A percentile compares a stretch with the other conserved stretches of the same genome.
phyloP scores from a whole-genome alignment of 1,140 invertebrate species.

The Lutraria rhynchaena region DNA sequence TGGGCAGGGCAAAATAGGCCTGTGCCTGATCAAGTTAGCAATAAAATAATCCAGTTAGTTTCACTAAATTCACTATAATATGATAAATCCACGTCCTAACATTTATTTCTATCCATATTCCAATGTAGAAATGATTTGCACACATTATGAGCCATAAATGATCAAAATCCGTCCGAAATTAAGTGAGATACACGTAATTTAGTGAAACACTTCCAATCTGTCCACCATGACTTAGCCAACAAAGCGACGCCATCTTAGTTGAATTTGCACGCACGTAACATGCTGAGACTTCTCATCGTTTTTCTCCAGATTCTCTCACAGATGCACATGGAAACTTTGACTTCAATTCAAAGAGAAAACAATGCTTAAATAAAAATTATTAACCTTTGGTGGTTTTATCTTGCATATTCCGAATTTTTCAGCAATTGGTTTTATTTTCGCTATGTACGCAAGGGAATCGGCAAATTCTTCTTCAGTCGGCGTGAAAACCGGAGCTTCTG shows the following conservation, averaged over 20 bases:
- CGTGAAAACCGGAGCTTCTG: constrained; percentile 93
- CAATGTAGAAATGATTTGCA: constrained; percentile 26
- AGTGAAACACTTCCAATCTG: constrained; percentile 42
- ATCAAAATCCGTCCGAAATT: constrained; percentile 31
- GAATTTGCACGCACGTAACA: constrained; percentile 70
- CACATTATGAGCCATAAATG: constrained; percentile 43
- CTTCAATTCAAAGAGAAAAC: background rate
- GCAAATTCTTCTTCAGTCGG: constrained; percentile 94
- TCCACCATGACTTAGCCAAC: constrained; percentile 57
- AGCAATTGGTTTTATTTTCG: constrained; percentile 91
- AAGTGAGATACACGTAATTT: constrained; percentile 32
- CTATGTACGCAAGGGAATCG: constrained; percentile 95
- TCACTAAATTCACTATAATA: constrained; percentile 44
- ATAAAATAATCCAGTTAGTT: constrained; percentile 27
- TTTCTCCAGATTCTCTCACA: too few species aligned
- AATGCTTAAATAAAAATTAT: constrained; percentile 53
- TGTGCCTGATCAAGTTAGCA: constrained; percentile 2
- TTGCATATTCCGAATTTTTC: constrained; percentile 94
- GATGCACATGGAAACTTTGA: background rate
- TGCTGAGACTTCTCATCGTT: background rate
- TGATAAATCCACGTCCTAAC: background rate
- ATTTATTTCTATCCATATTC: background rate
- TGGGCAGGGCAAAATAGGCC: constrained; percentile 29
- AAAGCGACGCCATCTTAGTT: constrained; percentile 80
- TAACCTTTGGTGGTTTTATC: constrained; percentile 91